Evolutionary conservation across 1,140 invertebrate genomes (phyloP).

Genomic region (Pseudomyrmex gracilis): DNA sequence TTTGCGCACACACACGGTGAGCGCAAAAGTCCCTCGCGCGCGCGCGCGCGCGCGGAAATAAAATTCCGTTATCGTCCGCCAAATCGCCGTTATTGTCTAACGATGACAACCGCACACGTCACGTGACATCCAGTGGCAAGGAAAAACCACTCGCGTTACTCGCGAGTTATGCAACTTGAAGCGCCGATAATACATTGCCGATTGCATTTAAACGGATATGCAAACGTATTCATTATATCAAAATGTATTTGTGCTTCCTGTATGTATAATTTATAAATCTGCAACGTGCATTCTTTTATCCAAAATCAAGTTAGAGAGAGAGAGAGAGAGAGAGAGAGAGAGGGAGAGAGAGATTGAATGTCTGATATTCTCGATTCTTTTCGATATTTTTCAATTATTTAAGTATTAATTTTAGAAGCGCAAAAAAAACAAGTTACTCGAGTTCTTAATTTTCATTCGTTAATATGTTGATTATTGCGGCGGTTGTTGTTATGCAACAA

Average conservation of each 20-base stretch:
- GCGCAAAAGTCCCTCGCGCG: background rate
- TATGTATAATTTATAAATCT: background rate
- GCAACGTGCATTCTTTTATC: background rate
- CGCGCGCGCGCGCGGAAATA: conserved; percentile 13
- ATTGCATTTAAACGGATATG: background rate
- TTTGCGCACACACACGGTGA: background rate
- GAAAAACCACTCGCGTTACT: background rate
- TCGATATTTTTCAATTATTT: background rate
- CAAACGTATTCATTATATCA: background rate
- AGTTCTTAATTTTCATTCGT: conserved; percentile 19
- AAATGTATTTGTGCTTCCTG: background rate
- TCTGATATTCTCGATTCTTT: too few relatives aligned
- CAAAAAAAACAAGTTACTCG: background rate
- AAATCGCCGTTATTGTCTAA: background rate
- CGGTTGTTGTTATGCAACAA: conserved; percentile 27
- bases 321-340: too few relatives aligned
- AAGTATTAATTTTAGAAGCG: background rate
- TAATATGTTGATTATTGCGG: conserved; percentile 43
- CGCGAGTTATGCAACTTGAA: background rate
- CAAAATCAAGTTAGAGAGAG: background rate
- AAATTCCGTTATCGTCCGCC: conserved; percentile 25
- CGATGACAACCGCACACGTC: background rate
- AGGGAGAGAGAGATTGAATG: too few relatives aligned
- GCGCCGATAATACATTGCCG: background rate
- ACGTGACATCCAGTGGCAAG: background rate